Percentiles rank a stretch among this genome's conserved stretches.
Evolutionary conservation across 2,888 invertebrate genomes (phyloP).

Genomic region (Pseudococcus jackbeardsleyi): DNA sequence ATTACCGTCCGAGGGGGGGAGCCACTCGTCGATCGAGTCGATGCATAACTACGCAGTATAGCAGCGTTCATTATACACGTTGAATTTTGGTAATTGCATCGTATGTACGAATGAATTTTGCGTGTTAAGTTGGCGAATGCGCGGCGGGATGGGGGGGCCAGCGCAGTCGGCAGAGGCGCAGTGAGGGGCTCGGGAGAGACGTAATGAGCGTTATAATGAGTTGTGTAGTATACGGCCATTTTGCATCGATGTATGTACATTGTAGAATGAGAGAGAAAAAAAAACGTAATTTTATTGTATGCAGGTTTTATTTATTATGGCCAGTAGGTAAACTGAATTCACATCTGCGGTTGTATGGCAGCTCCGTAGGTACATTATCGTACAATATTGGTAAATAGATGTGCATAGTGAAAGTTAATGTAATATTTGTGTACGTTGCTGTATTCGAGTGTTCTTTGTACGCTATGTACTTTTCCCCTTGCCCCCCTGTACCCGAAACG

Average conservation of each 20-base stretch:
- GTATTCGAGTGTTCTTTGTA: neutral
- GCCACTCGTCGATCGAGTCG: neutral
- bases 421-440: slow-evolving; percentile 43
- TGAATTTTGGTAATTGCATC: slow-evolving; percentile 51
- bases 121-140: slow-evolving; percentile 25
- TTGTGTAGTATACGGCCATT: slow-evolving; percentile 50
- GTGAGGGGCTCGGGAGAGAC: neutral
- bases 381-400: slow-evolving; percentile 15
- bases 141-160: neutral
- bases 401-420: slow-evolving; percentile 53
- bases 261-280: neutral
- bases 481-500: too few relatives aligned
- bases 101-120: slow-evolving; percentile 14
- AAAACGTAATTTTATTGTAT: slow-evolving; percentile 8
- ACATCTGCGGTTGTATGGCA: neutral
- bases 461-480: neutral
- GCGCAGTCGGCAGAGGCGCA: neutral
- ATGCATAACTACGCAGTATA: slow-evolving; percentile 51
- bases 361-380: neutral
- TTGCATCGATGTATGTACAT: slow-evolving; percentile 34
- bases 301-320: neutral
- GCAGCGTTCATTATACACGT: slow-evolving; percentile 14
- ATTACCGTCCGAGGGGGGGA: neutral
- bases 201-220: slow-evolving; percentile 44
- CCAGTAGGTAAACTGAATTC: neutral